phyloP scores from a whole-genome alignment of 1,140 invertebrate species.

The Lordiphosa collinella region DNA sequence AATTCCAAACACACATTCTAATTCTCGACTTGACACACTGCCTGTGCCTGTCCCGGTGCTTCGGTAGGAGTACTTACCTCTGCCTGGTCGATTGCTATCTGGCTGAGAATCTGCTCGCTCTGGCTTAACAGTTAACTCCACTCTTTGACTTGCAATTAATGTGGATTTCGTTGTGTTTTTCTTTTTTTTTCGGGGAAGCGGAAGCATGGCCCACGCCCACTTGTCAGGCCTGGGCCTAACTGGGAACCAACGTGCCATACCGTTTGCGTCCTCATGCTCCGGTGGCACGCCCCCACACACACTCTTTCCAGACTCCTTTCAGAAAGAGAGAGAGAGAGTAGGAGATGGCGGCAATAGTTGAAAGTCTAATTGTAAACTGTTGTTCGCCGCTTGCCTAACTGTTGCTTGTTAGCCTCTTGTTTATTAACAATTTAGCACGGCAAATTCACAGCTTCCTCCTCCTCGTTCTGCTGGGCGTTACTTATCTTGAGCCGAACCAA shows the following conservation, averaged over 20 bases:
- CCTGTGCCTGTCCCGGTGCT: slow-evolving; percentile 7
- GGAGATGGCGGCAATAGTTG: slow-evolving; percentile 60
- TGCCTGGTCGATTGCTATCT: slow-evolving; percentile 10
- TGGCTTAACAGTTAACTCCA: slow-evolving; percentile 49
- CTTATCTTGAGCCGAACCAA: slow-evolving; percentile 48
- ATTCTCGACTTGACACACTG: slow-evolving; percentile 67
- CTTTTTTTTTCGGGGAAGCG: slow-evolving; percentile 60
- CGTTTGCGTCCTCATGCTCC: slow-evolving; percentile 11
- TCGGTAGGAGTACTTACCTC: not conserved
- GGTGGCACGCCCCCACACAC: slow-evolving; percentile 34
- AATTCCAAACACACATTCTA: slow-evolving; percentile 78
- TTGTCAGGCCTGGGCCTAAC: slow-evolving; percentile 55
- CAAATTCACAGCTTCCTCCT: slow-evolving; percentile 34
- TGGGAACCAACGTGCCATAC: slow-evolving; percentile 21
- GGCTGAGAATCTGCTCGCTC: slow-evolving; percentile 8
- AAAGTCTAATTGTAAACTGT: slow-evolving; percentile 76
- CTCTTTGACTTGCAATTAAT: slow-evolving; percentile 60
- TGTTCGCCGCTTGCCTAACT: slow-evolving; percentile 65
- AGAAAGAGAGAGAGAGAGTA: slow-evolving; percentile 12
- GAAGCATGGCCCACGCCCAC: slow-evolving; percentile 69
- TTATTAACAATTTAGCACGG: slow-evolving; percentile 75
- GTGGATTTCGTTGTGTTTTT: slow-evolving; percentile 18
- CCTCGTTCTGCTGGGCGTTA: slow-evolving; percentile 36
- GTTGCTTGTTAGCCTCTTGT: slow-evolving; percentile 72
- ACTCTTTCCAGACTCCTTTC: slow-evolving; percentile 3